phyloP scores from a whole-genome alignment of 2,888 invertebrate species.

The Congeria kusceri region DNA sequence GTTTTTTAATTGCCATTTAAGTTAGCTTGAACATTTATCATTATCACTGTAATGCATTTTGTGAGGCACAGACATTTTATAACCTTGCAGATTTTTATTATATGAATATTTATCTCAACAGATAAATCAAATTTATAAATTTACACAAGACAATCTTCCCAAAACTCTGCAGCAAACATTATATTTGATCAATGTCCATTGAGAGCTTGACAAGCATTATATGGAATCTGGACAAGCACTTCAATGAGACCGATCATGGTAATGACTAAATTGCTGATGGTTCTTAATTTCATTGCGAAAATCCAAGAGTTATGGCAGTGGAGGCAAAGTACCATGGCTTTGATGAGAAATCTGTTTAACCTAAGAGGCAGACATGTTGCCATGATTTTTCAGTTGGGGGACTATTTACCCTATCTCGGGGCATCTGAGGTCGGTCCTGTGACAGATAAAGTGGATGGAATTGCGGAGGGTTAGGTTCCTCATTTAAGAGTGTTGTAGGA shows the following conservation, averaged over 20 bases:
- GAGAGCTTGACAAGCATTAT: slow-evolving; percentile 32
- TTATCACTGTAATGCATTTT: too few species aligned
- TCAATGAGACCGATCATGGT: slow-evolving; percentile 28
- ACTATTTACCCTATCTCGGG: not conserved
- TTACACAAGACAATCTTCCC: not conserved
- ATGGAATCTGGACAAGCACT: slow-evolving; percentile 22
- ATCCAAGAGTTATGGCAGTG: not conserved
- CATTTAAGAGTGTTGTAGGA: too few species aligned
- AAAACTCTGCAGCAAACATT: slow-evolving; percentile 3
- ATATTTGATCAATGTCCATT: slow-evolving; percentile 30
- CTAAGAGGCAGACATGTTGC: slow-evolving; percentile 5
- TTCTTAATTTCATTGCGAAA: slow-evolving; percentile 20
- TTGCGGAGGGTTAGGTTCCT: too few species aligned
- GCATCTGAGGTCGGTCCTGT: not conserved
- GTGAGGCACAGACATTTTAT: too few species aligned
- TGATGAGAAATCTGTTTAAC: slow-evolving; percentile 14
- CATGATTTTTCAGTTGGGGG: slow-evolving; percentile 1
- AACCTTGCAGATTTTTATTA: too few species aligned
- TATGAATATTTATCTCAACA: too few species aligned
- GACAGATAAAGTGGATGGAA: slow-evolving; percentile 6
- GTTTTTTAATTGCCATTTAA: too few species aligned
- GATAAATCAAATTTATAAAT: too few species aligned
- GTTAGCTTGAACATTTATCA: too few species aligned
- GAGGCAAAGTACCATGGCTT: slow-evolving; percentile 15
- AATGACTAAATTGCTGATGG: slow-evolving; percentile 32